Evolutionary conservation across 2,888 invertebrate species (phyloP).

Genomic region (Campoletis raptor): DNA sequence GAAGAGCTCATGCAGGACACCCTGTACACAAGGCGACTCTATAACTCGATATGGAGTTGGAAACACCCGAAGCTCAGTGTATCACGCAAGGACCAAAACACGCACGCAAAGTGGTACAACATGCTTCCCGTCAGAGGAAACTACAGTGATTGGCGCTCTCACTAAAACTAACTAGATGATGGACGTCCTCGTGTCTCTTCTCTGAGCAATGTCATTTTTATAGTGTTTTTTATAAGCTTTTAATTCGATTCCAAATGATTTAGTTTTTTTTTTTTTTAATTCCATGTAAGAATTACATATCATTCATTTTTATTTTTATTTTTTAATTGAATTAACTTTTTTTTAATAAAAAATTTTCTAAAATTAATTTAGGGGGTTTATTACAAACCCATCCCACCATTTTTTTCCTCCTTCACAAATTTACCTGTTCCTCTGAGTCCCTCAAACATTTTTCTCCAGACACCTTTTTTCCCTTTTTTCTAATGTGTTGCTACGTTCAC

Average conservation of each 20-base stretch:
- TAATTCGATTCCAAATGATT: background rate
- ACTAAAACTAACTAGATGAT: constrained; percentile 34
- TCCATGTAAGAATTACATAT: background rate
- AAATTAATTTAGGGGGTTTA: too few species aligned
- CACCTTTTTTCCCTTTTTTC: too few species aligned
- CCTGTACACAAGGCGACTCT: background rate
- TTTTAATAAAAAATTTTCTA: too few species aligned
- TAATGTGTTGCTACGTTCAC: too few species aligned
- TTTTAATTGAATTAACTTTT: too few species aligned
- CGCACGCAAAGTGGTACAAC: constrained; percentile 49
- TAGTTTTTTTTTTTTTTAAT: background rate
- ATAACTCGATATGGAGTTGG: constrained; percentile 28
- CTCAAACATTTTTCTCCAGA: too few species aligned
- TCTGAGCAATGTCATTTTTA: constrained; percentile 2
- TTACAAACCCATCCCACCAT: too few species aligned
- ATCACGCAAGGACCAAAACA: constrained; percentile 61
- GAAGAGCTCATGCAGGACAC: background rate
- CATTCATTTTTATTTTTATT: too few species aligned
- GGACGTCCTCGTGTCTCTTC: constrained; percentile 26
- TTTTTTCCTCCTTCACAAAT: too few species aligned
- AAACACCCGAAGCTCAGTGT: constrained; percentile 37
- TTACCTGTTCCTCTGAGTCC: too few species aligned
- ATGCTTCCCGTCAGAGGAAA: constrained; percentile 17
- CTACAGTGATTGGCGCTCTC: constrained; percentile 46
- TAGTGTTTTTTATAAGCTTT: background rate